These are phyloP conservation scores for Nomada ruficornis DNA, from an alignment of 2,888 invertebrate species.

Conservation along the genomic window DNA sequence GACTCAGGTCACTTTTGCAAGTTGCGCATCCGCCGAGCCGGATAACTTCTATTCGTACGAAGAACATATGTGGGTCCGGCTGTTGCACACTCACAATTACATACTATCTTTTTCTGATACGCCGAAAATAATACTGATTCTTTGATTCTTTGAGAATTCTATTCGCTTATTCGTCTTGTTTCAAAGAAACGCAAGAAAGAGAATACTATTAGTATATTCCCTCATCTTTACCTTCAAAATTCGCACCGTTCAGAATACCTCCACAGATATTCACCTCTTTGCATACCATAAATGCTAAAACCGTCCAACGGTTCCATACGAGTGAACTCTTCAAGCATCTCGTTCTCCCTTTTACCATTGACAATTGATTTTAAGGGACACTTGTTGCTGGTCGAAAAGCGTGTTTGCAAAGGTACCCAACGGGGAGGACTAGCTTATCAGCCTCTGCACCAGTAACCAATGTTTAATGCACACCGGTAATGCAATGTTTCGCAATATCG, in stretches of 20 bases:
- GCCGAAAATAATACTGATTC: neutral
- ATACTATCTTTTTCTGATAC: neutral
- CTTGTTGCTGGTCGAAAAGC: conserved; percentile 62
- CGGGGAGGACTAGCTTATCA: too few species aligned
- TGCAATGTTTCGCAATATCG: conserved; percentile 4
- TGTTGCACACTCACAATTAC: neutral
- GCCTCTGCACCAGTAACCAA: neutral
- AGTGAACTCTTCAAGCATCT: conserved; percentile 13
- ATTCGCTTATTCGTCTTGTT: too few species aligned
- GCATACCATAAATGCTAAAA: conserved; percentile 6
- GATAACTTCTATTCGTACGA: conserved; percentile 18
- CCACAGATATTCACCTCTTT: neutral
- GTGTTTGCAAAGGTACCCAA: conserved; percentile 4
- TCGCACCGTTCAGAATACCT: neutral
- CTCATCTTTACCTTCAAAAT: neutral
- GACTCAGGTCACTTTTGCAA: conserved; percentile 67
- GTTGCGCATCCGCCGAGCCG: conserved; percentile 45
- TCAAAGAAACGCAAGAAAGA: too few species aligned
- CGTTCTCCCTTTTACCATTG: conserved; percentile 42
- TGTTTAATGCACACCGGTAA: neutral
- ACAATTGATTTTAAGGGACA: conserved; percentile 67
- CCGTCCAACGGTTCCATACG: neutral
- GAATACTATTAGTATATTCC: too few species aligned
- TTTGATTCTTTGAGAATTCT: too few species aligned
- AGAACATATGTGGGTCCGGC: conserved; percentile 8